Evolutionary conservation across 2,888 invertebrate genomes (phyloP).

Genomic region (Gasteruption jaculator): DNA sequence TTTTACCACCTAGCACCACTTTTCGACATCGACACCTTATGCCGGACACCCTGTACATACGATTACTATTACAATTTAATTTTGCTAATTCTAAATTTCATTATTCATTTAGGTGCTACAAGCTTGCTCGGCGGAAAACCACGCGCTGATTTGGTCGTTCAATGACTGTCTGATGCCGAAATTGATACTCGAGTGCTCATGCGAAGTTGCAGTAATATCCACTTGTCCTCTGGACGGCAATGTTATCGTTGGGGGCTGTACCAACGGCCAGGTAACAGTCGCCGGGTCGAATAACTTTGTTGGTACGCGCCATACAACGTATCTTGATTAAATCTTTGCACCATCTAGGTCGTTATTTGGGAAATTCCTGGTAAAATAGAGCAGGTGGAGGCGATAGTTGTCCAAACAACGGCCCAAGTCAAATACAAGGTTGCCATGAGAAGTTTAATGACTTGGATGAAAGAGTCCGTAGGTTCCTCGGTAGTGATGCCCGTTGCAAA

Average conservation of each 20-base stretch:
- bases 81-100: not conserved
- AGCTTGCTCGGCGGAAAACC: constrained; percentile 61
- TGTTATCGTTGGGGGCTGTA: constrained; percentile 66
- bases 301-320: constrained; percentile 8
- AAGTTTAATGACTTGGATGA: constrained; percentile 67
- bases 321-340: not conserved
- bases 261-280: constrained; percentile 57
- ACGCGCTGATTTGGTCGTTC: constrained; percentile 73
- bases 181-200: constrained; percentile 63
- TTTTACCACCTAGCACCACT: no score
- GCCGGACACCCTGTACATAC: no score
- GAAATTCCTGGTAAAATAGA: constrained; percentile 63
- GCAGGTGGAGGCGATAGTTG: constrained; percentile 60
- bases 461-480: constrained; percentile 58
- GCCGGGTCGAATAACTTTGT: not conserved
- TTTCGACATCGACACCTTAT: no score
- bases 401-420: constrained; percentile 61
- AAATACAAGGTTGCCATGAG: constrained; percentile 61
- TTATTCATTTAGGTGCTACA: constrained; percentile 24
- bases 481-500: constrained; percentile 60
- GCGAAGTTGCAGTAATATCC: constrained; percentile 62
- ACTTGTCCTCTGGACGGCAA: constrained; percentile 70
- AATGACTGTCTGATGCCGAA: constrained; percentile 67
- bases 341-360: constrained; percentile 62
- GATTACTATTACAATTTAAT: no score